Conservation (phyloP, 2,113 vertebrate genomes). For the Turdus rufiventris region DNA sequence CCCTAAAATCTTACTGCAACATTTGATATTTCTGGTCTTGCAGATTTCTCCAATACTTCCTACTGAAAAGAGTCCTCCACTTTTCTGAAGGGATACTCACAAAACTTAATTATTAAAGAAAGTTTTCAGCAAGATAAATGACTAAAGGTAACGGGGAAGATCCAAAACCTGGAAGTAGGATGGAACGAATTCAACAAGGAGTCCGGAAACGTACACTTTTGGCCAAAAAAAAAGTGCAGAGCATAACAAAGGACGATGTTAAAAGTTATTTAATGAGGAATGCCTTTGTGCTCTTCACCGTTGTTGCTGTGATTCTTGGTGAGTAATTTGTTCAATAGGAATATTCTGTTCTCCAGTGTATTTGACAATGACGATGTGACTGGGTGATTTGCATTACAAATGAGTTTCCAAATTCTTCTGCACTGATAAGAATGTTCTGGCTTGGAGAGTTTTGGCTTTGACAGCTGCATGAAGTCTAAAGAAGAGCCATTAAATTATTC, state of each 20-base stretch:
- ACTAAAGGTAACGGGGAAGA: slow-evolving; percentile 86
- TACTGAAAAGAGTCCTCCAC: background rate
- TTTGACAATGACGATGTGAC: slow-evolving; percentile 49
- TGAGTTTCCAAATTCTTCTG: slow-evolving; percentile 18
- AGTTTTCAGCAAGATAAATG: slow-evolving; percentile 69
- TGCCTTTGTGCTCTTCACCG: slow-evolving; percentile 91
- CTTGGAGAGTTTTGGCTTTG: background rate
- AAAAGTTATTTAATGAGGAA: slow-evolving; percentile 86
- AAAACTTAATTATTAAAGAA: background rate
- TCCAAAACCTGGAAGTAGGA: slow-evolving; percentile 72
- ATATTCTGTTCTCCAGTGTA: slow-evolving; percentile 39
- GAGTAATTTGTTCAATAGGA: slow-evolving; percentile 67
- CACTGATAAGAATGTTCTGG: slow-evolving; percentile 23
- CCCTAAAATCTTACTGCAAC: background rate
- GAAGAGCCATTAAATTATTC: background rate
- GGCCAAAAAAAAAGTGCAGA: slow-evolving; percentile 86
- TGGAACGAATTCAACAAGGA: slow-evolving; percentile 83
- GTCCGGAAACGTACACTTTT: slow-evolving; percentile 80
- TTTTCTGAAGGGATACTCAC: slow-evolving; percentile 42
- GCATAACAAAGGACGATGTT: slow-evolving; percentile 83
- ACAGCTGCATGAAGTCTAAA: background rate
- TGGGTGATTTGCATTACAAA: slow-evolving; percentile 34
- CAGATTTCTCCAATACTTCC: slow-evolving; percentile 35
- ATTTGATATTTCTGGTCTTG: slow-evolving; percentile 21
- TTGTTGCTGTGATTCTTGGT: slow-evolving; percentile 92